Evolutionary conservation across 2,797 vertebrate genomes (phyloP).

Genomic region (Cryptoprocta ferox): DNA sequence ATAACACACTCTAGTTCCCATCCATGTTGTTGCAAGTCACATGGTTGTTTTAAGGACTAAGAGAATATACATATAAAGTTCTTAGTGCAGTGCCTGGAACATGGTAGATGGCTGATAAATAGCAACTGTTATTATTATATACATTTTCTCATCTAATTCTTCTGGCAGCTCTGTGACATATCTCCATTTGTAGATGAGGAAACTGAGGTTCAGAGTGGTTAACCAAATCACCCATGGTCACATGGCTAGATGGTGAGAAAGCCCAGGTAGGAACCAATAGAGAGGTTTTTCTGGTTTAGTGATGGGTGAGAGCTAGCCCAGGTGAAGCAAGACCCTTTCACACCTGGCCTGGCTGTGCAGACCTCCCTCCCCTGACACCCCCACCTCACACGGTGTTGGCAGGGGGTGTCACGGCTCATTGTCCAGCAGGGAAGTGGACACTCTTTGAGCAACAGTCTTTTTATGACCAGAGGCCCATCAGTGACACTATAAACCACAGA

Average conservation of each 20-base stretch:
- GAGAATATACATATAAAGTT: neutral
- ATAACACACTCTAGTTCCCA: too few species aligned
- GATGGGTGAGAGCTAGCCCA: too few species aligned
- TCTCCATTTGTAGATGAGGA: neutral
- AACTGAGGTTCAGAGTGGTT: neutral
- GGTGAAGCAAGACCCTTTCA: neutral
- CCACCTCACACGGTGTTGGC: fast-evolving
- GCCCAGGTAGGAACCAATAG: neutral
- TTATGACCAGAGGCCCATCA: neutral
- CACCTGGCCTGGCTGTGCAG: fast-evolving
- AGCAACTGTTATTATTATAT: neutral
- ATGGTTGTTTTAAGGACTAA: neutral
- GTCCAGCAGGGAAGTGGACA: too few species aligned
- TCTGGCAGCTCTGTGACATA: neutral
- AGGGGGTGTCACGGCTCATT: too few species aligned
- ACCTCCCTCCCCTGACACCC: fast-evolving
- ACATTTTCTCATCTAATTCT: neutral
- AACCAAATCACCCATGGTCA: neutral
- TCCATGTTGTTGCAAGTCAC: too few species aligned
- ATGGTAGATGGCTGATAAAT: neutral
- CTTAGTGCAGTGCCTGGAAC: neutral
- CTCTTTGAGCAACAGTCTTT: neutral
- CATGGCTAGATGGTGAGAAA: neutral
- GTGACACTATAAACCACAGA: neutral
- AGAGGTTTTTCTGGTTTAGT: neutral